Evolutionary conservation across 2,797 vertebrate genomes (phyloP).

Genomic region (Malacoraja senta): DNA sequence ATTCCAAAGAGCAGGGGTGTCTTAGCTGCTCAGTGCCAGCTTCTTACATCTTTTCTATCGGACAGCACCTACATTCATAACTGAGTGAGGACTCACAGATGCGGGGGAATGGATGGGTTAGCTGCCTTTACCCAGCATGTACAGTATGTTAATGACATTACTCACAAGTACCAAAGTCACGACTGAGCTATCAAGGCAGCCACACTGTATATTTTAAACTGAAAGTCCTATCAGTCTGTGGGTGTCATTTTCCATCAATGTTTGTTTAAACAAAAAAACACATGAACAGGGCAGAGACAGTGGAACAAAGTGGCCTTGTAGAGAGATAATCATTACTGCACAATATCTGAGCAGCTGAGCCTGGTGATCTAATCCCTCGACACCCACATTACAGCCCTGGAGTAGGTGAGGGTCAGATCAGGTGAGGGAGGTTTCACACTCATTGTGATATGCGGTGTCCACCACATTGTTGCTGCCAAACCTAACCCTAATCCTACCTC

Average conservation of each 20-base stretch:
- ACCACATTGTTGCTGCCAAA: too few species aligned
- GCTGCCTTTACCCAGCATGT: neutral
- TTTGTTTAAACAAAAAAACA: neutral
- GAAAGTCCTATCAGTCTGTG: neutral
- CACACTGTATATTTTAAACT: constrained; percentile 26
- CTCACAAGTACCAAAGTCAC: constrained; percentile 22
- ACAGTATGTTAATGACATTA: constrained; percentile 23
- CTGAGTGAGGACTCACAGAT: neutral
- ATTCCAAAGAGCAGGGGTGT: neutral
- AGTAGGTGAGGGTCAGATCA: neutral
- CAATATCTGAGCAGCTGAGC: neutral
- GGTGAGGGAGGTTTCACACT: neutral
- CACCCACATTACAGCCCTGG: neutral
- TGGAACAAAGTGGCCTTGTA: neutral
- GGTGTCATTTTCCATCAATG: neutral
- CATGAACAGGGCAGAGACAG: neutral
- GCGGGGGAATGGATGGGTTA: constrained; percentile 17
- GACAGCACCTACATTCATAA: neutral
- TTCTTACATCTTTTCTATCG: neutral
- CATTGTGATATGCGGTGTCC: too few species aligned
- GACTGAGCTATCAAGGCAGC: constrained; percentile 6
- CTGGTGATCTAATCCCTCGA: neutral
- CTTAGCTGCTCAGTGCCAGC: neutral
- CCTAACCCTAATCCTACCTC: too few species aligned
- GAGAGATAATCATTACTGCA: neutral